phyloP scores from a whole-genome alignment of 1,140 invertebrate genomes.

The Aphaenogaster ashmeadi region DNA sequence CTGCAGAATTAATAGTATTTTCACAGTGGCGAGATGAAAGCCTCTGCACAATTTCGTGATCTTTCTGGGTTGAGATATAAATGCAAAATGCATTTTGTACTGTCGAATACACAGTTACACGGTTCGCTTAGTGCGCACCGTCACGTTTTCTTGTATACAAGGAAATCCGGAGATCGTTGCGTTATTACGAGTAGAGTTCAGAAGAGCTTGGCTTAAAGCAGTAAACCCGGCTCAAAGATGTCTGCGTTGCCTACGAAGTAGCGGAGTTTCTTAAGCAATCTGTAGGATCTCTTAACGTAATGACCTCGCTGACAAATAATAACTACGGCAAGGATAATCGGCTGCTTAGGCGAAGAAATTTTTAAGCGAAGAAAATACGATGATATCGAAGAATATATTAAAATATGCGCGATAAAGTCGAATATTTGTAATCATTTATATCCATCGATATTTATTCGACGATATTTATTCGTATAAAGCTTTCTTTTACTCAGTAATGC shows the following conservation, averaged over 20 bases:
- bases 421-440: background rate
- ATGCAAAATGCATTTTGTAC: background rate
- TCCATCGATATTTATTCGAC: background rate
- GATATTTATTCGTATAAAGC: background rate
- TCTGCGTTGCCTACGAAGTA: background rate
- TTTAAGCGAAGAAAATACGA: background rate
- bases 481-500: background rate
- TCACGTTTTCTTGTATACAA: constrained; percentile 9
- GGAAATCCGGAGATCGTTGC: constrained; percentile 48
- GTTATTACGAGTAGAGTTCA: constrained; percentile 33
- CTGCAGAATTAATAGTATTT: background rate
- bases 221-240: constrained; percentile 18
- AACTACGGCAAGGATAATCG: background rate
- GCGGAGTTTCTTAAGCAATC: constrained; percentile 9
- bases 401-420: background rate
- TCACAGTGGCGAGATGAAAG: background rate
- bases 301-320: constrained; percentile 33
- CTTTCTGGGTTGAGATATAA: background rate
- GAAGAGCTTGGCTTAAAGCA: constrained; percentile 40
- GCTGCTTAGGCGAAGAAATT: background rate
- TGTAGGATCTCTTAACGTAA: background rate
- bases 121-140: background rate
- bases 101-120: background rate
- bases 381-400: background rate
- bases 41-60: constrained; percentile 39